Evolutionary conservation across 2,888 invertebrate genomes (phyloP).

Genomic region (Oxycera nigricornis): DNA sequence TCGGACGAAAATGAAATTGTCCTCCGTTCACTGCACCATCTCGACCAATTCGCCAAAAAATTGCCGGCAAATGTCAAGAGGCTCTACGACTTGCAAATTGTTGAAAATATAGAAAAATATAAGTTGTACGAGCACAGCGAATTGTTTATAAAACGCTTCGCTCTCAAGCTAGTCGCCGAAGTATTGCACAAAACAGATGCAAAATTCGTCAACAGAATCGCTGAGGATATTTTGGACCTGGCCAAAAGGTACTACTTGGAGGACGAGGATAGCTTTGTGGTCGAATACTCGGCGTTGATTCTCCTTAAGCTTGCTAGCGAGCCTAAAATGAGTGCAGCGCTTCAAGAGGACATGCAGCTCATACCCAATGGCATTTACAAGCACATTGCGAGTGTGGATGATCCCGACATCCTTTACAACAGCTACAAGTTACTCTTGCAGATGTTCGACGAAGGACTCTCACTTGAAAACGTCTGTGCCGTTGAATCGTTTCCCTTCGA

Average conservation of each 20-base stretch:
- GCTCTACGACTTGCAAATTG: slow-evolving; percentile 19
- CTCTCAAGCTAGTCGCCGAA: slow-evolving; percentile 41
- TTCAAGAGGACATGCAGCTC: slow-evolving; percentile 18
- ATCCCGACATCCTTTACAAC: slow-evolving; percentile 43
- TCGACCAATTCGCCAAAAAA: slow-evolving; percentile 41
- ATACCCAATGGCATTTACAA: slow-evolving; percentile 19
- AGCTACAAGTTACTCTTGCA: slow-evolving; percentile 40
- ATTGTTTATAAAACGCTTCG: slow-evolving; percentile 40
- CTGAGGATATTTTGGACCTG: slow-evolving; percentile 15
- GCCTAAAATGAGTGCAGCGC: slow-evolving; percentile 30
- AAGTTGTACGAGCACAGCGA: slow-evolving; percentile 28
- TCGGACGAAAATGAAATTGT: slow-evolving; percentile 39
- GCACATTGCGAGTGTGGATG: background rate
- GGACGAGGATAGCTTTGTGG: slow-evolving; percentile 29
- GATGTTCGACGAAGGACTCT: slow-evolving; percentile 8
- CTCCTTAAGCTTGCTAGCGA: slow-evolving; percentile 35
- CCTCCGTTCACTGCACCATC: slow-evolving; percentile 34
- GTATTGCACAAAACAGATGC: slow-evolving; percentile 21
- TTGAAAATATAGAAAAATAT: slow-evolving; percentile 34
- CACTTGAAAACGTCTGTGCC: slow-evolving; percentile 16
- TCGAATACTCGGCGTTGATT: slow-evolving; percentile 41
- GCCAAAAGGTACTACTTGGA: slow-evolving; percentile 10
- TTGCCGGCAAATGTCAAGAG: slow-evolving; percentile 11
- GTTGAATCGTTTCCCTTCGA: slow-evolving; percentile 39
- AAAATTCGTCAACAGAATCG: background rate